Base-by-base conservation (phyloP, 2,888 invertebrate genomes). In the Caradrina kadenii region DNA sequence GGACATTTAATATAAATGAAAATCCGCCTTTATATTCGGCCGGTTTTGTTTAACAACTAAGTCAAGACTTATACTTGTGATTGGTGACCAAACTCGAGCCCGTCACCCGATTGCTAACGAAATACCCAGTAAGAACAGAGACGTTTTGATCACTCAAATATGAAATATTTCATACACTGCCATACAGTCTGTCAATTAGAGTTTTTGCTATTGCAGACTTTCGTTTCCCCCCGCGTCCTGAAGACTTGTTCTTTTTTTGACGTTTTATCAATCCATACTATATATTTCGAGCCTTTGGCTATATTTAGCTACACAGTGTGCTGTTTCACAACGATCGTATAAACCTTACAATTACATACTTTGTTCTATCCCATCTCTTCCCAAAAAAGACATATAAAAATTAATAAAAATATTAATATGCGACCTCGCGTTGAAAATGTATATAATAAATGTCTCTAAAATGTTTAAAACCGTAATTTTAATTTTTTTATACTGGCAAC, bases 321-420 rank as follows among this genome's bases (percentile, higher is more conserved):
- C 73, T 54, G 76, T 73, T 48, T 59, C 22, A 76, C 78, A 77
- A 76, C 78, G 65, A 62, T 65, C 65, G 45, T 65, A 45, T 65
- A 59, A 15, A 73, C 66, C 61, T 55, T 66, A 73, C 42, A 66
- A 59, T 52, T 61, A 78, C 54, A 55, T 76, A 78, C 72, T 78
- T 73, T 78, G 65, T 76, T 76, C 78, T 48, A 72, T 50, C 31
- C 71, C 63, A 50, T 50, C 48, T 49, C 61, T 56, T 53, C 53
- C 56, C 78, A 72, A 64, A 56, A 74, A 35, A 63, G 22, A 70
- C n/a, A 71, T 64, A 64, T 49, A 59, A 65, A 70, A 72, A 63
- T 50, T 22, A 35, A 26, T 54, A 63, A 61, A 45, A 45, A 17
- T 17, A 61, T 7, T 48, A 73, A 39, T 45, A 75, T 42, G 35